Base-by-base conservation (phyloP, 2,888 invertebrate genomes). In the Isotomurus palustris region DNA sequence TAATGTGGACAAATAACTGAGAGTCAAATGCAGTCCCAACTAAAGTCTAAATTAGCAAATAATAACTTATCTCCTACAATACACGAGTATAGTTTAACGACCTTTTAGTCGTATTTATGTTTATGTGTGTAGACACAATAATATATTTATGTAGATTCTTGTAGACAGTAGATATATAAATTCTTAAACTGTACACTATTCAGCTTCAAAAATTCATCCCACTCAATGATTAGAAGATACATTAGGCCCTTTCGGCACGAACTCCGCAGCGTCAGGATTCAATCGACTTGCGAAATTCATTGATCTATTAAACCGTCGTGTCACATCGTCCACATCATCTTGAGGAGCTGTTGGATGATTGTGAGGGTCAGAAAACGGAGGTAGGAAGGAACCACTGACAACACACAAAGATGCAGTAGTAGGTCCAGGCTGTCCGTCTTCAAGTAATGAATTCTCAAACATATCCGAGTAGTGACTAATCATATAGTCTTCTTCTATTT, bases 181-280 rank as follows among this genome's bases (percentile, higher is more conserved):
- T 32, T 10, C 8, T 14, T 40, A 40, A 8, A n/a, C 17, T 40
- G 6, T 14, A 40, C 10, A 14, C 6, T 14, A 40, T 40, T 40
- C 10, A 40, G 19, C 32, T 32, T 32, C n/a, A n/a, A n/a, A n/a
- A n/a, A n/a, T n/a, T n/a, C n/a, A n/a, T n/a, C n/a, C n/a, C n/a
- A n/a, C 32, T 43, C 24, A 43, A 22, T 43, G 43, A 5, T 21
- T 21, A 22, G 43, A 22, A 4, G 43, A 43, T 6, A 49, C 57
- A 43, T 61, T 60, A 4, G 54, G 8, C 27, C 56, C 58, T 36
- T 65, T 60, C 25, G 91, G 91, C 56, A 91, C 83, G 72, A 91
- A 91, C 77, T 91, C 90, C 0, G 87, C 88, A 1, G 91, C 91
- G 68, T 90, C 80, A 0, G 90, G 90, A 78, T 91, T 91, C 58